Conservation (phyloP, 1,140 invertebrate genomes). For the Globodera ellingtonae region DNA sequence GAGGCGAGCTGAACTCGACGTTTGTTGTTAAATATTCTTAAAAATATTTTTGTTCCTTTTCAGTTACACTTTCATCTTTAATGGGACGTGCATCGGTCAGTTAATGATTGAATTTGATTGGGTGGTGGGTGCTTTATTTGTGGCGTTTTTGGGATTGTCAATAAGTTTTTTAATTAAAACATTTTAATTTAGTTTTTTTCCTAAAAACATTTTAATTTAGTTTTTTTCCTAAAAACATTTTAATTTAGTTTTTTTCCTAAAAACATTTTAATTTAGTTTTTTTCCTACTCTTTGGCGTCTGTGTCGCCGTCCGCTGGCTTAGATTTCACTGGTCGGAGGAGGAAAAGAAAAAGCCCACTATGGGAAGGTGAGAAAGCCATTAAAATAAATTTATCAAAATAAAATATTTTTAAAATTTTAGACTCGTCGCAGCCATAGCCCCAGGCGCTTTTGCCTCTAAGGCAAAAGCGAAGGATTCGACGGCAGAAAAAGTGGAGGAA, state of each 20-base stretch:
- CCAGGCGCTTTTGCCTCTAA: slow-evolving; percentile 2
- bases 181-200: slow-evolving; percentile 24
- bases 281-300: slow-evolving; percentile 31
- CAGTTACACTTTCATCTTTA: slow-evolving; percentile 48
- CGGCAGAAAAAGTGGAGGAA: not conserved
- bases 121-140: not conserved
- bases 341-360: slow-evolving; percentile 21
- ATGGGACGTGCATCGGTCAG: slow-evolving; percentile 51
- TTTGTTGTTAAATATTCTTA: not conserved
- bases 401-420: not conserved
- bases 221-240: slow-evolving; percentile 16
- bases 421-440: not conserved
- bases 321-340: slow-evolving; percentile 24
- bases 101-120: not conserved
- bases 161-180: not conserved
- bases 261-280: slow-evolving; percentile 14
- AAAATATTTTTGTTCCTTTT: not conserved
- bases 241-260: slow-evolving; percentile 26
- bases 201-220: slow-evolving; percentile 7
- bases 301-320: slow-evolving; percentile 7
- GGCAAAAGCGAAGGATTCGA: slow-evolving; percentile 9
- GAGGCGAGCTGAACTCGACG: too few species aligned
- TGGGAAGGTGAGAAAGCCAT: not conserved
- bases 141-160: not conserved
- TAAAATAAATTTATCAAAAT: not conserved